Evolutionary conservation across 2,797 vertebrate genomes (phyloP).

Genomic region (Scyliorhinus canicula): DNA sequence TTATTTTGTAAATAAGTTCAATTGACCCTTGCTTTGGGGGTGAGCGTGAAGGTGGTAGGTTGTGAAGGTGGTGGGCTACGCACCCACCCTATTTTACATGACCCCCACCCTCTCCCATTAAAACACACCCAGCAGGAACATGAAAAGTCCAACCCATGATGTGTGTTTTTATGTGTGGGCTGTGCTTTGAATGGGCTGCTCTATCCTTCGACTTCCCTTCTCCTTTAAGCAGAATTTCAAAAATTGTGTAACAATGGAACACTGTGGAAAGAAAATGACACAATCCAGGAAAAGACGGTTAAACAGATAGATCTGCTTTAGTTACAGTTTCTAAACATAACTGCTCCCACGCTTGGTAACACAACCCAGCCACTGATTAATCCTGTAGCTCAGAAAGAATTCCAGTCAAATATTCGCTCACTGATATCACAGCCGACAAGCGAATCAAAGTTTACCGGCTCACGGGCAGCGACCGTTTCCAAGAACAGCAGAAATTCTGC

Average conservation of each 20-base stretch:
- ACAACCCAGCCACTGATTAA: not conserved
- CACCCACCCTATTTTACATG: too few relatives aligned
- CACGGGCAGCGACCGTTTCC: not conserved
- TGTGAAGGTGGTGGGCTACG: too few relatives aligned
- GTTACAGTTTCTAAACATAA: conserved; percentile 2
- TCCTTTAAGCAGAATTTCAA: not conserved
- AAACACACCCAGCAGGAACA: too few relatives aligned
- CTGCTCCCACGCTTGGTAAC: not conserved
- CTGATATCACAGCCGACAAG: not conserved
- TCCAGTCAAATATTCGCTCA: not conserved
- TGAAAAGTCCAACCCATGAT: not conserved
- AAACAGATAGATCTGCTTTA: not conserved
- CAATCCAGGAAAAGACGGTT: not conserved
- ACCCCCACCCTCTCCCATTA: too few relatives aligned
- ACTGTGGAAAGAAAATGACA: not conserved
- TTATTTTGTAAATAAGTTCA: too few relatives aligned
- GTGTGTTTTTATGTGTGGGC: not conserved
- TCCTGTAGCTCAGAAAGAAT: not conserved
- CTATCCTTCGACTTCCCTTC: not conserved
- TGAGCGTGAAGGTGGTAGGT: too few relatives aligned
- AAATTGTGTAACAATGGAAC: not conserved
- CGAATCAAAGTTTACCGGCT: not conserved
- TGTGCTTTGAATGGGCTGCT: not conserved
- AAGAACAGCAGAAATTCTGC: not conserved
- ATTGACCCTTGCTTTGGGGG: too few relatives aligned